phyloP scores from a whole-genome alignment of 2,113 vertebrate species.

The Micromys minutus region DNA sequence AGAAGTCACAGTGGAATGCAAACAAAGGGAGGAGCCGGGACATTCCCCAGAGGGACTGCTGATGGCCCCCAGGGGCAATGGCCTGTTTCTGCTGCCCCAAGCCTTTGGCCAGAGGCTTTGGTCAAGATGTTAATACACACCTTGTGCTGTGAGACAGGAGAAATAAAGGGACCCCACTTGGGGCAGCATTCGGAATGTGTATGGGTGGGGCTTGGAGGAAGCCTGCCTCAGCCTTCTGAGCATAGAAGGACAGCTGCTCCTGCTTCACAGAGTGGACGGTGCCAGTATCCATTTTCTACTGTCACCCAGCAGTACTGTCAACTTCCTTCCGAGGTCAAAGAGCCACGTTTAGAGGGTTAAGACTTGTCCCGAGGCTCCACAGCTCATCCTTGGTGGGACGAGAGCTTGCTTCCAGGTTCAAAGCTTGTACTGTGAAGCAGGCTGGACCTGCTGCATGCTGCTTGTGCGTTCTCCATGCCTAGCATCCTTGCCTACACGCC shows the following conservation, averaged over 20 bases:
- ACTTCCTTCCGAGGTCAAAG: not conserved
- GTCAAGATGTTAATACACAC: not conserved
- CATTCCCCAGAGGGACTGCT: not conserved
- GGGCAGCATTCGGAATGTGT: no score
- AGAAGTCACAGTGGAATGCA: constrained; percentile 38
- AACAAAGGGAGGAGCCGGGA: not conserved
- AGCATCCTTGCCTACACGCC: not conserved
- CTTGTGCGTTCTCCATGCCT: no score
- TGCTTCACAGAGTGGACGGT: not conserved
- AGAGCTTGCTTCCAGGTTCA: no score
- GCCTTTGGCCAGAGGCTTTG: not conserved
- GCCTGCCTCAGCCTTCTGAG: constrained; percentile 63
- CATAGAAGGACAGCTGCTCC: not conserved
- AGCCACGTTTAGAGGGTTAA: no score
- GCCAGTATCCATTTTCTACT: not conserved
- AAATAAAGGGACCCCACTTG: not conserved
- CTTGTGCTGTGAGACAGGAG: not conserved
- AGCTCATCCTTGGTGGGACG: not conserved
- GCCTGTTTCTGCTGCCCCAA: no score
- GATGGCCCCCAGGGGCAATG: no score
- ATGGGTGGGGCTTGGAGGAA: constrained; percentile 55
- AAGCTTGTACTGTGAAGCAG: accelerated
- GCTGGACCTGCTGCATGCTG: not conserved
- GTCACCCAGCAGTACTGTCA: not conserved
- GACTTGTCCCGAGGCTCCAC: not conserved